phyloP scores from a whole-genome alignment of 2,113 vertebrate genomes.

The Takifugu bimaculatus region DNA sequence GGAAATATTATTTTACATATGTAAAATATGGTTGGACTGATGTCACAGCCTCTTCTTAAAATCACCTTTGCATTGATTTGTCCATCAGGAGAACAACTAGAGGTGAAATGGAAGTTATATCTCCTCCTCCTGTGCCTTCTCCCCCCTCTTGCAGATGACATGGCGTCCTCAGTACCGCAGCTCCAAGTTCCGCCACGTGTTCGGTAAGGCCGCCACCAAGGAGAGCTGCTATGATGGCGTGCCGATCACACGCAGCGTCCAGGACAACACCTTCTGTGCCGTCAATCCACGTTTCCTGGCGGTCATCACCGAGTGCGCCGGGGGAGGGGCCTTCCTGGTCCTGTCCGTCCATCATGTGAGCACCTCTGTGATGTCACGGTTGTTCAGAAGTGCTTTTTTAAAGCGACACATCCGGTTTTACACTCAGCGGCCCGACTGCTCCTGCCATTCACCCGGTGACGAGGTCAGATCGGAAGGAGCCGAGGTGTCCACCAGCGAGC shows the following conservation, averaged over 20 bases:
- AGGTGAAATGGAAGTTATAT: constrained; percentile 31
- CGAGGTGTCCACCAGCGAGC: no score
- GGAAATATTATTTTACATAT: no score
- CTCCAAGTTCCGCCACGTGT: constrained; percentile 95
- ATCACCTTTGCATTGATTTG: no score
- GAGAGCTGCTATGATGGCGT: constrained; percentile 89
- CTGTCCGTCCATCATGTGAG: constrained; percentile 88
- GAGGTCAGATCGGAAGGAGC: no score
- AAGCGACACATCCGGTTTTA: not conserved
- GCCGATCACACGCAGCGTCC: constrained; percentile 89
- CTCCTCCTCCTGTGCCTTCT: not conserved
- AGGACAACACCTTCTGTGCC: constrained; percentile 92
- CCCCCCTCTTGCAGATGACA: constrained; percentile 82
- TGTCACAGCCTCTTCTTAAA: no score
- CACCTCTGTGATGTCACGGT: constrained; percentile 3
- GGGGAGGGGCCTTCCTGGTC: constrained; percentile 89
- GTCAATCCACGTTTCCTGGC: constrained; percentile 93
- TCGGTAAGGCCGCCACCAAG: constrained; percentile 85
- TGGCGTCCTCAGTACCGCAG: constrained; percentile 89
- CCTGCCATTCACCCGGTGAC: no score
- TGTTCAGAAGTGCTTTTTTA: constrained; percentile 1
- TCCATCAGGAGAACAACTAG: not conserved
- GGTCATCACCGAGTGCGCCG: constrained; percentile 87
- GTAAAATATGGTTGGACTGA: no score
- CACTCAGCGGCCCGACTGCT: no score